A percentile compares a stretch with the other conserved stretches of the same genome.
phyloP scores from a whole-genome alignment of 1,140 invertebrate genomes.

The Musca domestica region DNA sequence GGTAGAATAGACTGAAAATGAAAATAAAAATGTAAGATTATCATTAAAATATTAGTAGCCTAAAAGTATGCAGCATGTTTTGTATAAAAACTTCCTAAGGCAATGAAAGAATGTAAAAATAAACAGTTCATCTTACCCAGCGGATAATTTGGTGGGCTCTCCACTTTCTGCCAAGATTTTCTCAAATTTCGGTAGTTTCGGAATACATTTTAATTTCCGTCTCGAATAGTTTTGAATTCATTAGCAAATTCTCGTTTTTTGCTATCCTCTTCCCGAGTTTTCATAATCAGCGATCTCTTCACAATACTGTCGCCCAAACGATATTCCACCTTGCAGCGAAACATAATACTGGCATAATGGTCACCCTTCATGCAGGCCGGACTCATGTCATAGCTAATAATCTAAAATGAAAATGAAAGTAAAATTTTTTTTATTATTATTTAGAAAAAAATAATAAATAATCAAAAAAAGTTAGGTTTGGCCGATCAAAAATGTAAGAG shows the following conservation, averaged over 20 bases:
- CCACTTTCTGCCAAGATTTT: slow-evolving; percentile 29
- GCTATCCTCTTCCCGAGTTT: slow-evolving; percentile 33
- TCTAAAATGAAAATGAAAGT: not conserved
- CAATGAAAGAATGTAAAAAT: too few relatives aligned
- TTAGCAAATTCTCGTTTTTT: slow-evolving; percentile 37
- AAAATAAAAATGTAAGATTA: not conserved
- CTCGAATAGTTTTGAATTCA: slow-evolving; percentile 27
- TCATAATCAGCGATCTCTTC: slow-evolving; percentile 35
- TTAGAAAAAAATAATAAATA: too few relatives aligned
- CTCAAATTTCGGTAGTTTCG: slow-evolving; percentile 34
- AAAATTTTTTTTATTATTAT: too few relatives aligned
- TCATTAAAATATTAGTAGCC: too few relatives aligned
- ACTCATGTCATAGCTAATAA: slow-evolving; percentile 28
- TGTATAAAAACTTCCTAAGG: not conserved
- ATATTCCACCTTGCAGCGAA: slow-evolving; percentile 31
- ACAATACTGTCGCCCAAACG: not conserved
- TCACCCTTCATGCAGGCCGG: slow-evolving; percentile 40
- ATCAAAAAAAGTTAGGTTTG: too few relatives aligned
- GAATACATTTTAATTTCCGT: slow-evolving; percentile 38
- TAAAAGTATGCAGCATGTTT: not conserved
- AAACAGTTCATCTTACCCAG: not conserved
- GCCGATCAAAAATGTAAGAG: too few relatives aligned
- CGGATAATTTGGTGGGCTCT: slow-evolving; percentile 24
- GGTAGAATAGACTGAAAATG: slow-evolving; percentile 28
- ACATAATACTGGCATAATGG: slow-evolving; percentile 47